Percentiles rank a stretch among this genome's conserved stretches.
Evolutionary conservation across 2,888 invertebrate species (phyloP).

Genomic region (Aspidapion aeneum): DNA sequence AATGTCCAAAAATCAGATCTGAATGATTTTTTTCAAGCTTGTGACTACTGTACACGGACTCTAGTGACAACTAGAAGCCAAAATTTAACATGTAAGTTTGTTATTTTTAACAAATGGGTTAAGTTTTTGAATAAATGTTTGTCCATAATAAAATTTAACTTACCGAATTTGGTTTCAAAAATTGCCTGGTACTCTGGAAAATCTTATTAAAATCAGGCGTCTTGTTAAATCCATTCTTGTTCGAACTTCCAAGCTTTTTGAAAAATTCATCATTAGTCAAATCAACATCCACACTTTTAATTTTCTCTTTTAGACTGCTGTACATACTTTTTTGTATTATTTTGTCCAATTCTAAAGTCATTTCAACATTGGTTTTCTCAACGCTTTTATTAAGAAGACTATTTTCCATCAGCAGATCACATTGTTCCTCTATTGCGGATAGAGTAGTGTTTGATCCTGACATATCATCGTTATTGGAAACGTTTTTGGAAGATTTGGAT

Average conservation of each 20-base stretch:
- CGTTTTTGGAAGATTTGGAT: constrained; percentile 16
- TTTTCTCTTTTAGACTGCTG: constrained; percentile 44
- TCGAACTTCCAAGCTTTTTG: constrained; percentile 30
- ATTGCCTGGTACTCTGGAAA: constrained; percentile 28
- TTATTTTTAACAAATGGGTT: too few relatives aligned
- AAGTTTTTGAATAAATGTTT: too few relatives aligned
- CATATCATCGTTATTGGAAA: constrained; percentile 10
- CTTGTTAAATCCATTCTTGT: constrained; percentile 32
- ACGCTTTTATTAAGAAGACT: constrained; percentile 26
- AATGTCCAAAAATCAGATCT: neutral
- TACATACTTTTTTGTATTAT: constrained; percentile 47
- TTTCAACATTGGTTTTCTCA: constrained; percentile 44
- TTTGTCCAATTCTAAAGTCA: constrained; percentile 45
- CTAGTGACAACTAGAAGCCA: constrained; percentile 6
- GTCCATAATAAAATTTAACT: too few relatives aligned
- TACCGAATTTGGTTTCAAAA: constrained; percentile 31
- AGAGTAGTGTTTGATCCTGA: constrained; percentile 32
- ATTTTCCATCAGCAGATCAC: constrained; percentile 39
- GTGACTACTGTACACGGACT: too few relatives aligned
- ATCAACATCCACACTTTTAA: constrained; percentile 40
- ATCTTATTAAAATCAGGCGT: constrained; percentile 37
- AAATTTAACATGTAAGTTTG: too few relatives aligned
- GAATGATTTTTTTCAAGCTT: neutral
- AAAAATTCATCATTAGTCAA: constrained; percentile 43
- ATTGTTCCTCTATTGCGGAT: constrained; percentile 35